Conservation (phyloP, 2,113 vertebrate species). For the Mohoua ochrocephala region DNA sequence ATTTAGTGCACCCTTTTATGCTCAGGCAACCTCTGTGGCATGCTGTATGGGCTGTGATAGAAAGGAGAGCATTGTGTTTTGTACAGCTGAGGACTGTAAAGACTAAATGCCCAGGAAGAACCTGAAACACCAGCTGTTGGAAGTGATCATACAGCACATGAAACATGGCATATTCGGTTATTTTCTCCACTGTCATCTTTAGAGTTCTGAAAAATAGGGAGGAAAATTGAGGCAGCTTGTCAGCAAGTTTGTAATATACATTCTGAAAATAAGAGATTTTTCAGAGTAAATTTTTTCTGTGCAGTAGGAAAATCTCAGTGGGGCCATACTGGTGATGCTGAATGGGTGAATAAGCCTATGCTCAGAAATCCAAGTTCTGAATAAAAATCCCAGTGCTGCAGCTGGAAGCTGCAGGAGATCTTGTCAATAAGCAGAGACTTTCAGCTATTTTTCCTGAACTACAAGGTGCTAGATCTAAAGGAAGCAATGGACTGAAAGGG, state of each 20-base stretch:
- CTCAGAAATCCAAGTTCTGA: background rate
- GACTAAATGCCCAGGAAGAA: background rate
- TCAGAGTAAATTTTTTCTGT: background rate
- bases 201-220: background rate
- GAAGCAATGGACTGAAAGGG: background rate
- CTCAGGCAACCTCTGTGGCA: background rate
- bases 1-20: background rate
- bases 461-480: background rate
- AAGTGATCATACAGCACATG: background rate
- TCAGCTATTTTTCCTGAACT: background rate
- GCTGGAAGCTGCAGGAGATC: background rate
- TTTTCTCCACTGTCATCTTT: background rate
- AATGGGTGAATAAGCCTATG: background rate
- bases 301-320: background rate
- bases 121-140: background rate
- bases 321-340: background rate
- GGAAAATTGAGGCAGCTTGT: background rate
- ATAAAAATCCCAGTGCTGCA: background rate
- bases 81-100: background rate
- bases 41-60: background rate
- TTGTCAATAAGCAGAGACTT: background rate
- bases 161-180: background rate
- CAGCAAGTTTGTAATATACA: background rate
- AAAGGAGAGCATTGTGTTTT: background rate
- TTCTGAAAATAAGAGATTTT: background rate